Evolutionary conservation across 2,888 invertebrate species (phyloP).

Genomic region (Caenorhabditis japonica): DNA sequence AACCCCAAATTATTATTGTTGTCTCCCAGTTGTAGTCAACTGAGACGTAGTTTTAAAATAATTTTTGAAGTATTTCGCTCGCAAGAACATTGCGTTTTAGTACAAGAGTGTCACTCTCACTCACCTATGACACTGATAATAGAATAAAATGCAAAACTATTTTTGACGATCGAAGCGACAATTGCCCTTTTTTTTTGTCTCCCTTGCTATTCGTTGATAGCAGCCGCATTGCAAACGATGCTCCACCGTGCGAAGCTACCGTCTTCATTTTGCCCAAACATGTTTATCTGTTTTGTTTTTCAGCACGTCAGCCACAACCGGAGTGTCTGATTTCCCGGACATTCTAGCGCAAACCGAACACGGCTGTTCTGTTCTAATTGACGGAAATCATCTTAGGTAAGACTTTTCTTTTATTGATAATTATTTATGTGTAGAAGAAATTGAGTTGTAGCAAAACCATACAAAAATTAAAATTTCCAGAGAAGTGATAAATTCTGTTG

Average conservation of each 20-base stretch:
- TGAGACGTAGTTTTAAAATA: too few relatives aligned
- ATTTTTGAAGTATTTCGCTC: too few relatives aligned
- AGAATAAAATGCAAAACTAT: constrained; percentile 24
- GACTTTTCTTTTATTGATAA: too few relatives aligned
- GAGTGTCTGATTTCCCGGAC: constrained; percentile 69
- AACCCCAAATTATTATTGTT: constrained; percentile 23
- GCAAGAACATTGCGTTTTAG: neutral
- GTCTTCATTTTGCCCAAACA: constrained; percentile 17
- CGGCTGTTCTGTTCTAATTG: constrained; percentile 73
- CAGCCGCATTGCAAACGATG: constrained; percentile 1
- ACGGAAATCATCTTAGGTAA: constrained; percentile 68
- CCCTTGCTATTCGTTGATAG: constrained; percentile 16
- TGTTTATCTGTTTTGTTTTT: constrained; percentile 41
- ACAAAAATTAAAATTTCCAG: constrained; percentile 31
- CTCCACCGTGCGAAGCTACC: constrained; percentile 8
- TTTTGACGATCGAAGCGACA: constrained; percentile 16
- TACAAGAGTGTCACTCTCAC: neutral
- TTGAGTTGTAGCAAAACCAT: constrained; percentile 1
- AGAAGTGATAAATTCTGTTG: constrained; percentile 67
- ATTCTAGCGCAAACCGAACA: constrained; percentile 74
- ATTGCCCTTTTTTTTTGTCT: constrained; percentile 8
- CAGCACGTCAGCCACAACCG: constrained; percentile 70
- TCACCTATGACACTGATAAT: constrained; percentile 2
- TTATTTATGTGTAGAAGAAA: too few relatives aligned
- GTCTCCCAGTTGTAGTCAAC: neutral